Base-by-base conservation (phyloP, 2,113 vertebrate genomes). In the Malurus alboscapulatus region DNA sequence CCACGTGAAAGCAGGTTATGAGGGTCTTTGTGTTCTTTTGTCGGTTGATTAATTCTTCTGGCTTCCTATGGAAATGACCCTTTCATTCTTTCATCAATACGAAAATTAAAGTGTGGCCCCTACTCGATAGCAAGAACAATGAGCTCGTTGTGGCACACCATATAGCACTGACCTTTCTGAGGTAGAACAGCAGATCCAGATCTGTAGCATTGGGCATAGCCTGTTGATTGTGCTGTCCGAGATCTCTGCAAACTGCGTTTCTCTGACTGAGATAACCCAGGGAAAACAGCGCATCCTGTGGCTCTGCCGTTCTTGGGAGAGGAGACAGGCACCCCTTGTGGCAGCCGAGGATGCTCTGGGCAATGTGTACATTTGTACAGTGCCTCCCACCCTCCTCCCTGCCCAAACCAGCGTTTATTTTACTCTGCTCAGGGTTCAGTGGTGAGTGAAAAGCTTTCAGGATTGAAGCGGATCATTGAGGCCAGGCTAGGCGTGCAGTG, bases 41-140 rank as follows among this genome's bases (percentile, higher is more conserved):
- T 36, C 36, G 36, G 22, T 57, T 96, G 95, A 95, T 93, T 92
- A 93, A 69, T 72, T 76, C 62, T 36, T 51, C 38, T 90, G 71
- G 40, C 80, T 93, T 92, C 32, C 61, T 66, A 36, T 73, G 63
- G 81, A 80, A 92, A 51, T 32, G 20, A 4, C 30, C 40, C 36
- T 90, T 92, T 73, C 25, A 8, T 72, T 63, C 51, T 90, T 93
- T 84, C 90, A 78, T 77, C n/a, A 0, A n/a, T 74, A 81, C 32
- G 57, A 72, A 84, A 92, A 94, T 89, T 54, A 30, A 88, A 84
- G 51, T 0, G 1, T 17, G n/a, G 61, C 21, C 51, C 42, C 44
- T 55, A 10, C 44, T 68, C 59, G 40, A 2, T 0, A 32, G 67
- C 29, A 65, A 21, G 81, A 96, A 96, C 84, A 93, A 72, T 3